phyloP scores from a whole-genome alignment of 2,888 invertebrate species.

The Drosophila trichaetosa region DNA sequence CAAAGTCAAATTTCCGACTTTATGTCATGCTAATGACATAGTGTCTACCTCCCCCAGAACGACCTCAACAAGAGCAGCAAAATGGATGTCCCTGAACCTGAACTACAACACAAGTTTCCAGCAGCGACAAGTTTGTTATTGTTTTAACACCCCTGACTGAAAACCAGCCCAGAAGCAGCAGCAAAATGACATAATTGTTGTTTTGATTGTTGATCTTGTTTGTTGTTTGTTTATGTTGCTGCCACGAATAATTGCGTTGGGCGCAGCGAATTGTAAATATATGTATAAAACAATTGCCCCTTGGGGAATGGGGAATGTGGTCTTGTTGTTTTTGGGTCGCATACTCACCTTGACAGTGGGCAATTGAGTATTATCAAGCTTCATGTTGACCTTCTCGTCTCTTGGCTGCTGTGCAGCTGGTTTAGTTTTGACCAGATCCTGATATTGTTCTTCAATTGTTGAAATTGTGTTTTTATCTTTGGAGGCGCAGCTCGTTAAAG shows the following conservation, averaged over 20 bases:
- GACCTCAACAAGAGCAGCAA: slow-evolving; percentile 38
- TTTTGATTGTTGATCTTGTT: slow-evolving; percentile 27
- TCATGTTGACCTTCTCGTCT: slow-evolving; percentile 60
- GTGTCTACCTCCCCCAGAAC: slow-evolving; percentile 2
- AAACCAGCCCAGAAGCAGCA: neutral
- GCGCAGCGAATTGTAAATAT: slow-evolving; percentile 36
- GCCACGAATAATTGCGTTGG: slow-evolving; percentile 31
- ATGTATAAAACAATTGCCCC: slow-evolving; percentile 12
- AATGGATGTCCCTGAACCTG: slow-evolving; percentile 62
- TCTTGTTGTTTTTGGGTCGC: neutral
- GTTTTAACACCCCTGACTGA: slow-evolving; percentile 21
- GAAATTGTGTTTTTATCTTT: slow-evolving; percentile 56
- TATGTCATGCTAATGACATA: slow-evolving; percentile 63
- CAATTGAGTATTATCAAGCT: slow-evolving; percentile 69
- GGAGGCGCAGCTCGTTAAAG: slow-evolving; percentile 72
- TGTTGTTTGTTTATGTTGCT: slow-evolving; percentile 10
- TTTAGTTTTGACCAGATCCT: slow-evolving; percentile 29
- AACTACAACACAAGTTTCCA: slow-evolving; percentile 42
- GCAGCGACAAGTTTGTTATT: slow-evolving; percentile 47
- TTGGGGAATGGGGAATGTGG: slow-evolving; percentile 13
- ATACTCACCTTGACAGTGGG: slow-evolving; percentile 80
- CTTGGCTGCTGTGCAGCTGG: slow-evolving; percentile 11
- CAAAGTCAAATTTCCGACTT: slow-evolving; percentile 38
- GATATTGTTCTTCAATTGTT: slow-evolving; percentile 45
- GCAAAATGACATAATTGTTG: slow-evolving; percentile 72